Conservation (phyloP, 2,113 vertebrate species). For the Octodon degus region DNA sequence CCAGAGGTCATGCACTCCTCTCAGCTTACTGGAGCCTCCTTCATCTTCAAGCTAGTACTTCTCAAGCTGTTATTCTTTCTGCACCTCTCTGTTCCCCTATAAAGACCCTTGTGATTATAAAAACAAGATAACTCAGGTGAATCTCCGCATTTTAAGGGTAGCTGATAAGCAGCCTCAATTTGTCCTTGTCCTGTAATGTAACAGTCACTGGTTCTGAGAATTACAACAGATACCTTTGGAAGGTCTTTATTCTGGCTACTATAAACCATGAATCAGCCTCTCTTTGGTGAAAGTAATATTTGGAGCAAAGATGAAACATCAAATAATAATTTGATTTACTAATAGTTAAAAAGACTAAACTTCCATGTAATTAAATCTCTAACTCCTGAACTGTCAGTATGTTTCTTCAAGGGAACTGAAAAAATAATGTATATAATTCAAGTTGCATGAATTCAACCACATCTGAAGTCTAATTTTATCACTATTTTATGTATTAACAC, state of each 20-base stretch:
- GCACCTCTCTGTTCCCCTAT: not conserved
- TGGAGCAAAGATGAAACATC: not conserved
- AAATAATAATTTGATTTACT: constrained; percentile 35
- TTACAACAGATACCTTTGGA: not conserved
- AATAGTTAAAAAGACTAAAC: not conserved
- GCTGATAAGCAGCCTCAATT: not conserved
- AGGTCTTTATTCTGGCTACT: not conserved
- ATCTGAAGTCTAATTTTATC: constrained; percentile 22
- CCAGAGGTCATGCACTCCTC: not conserved
- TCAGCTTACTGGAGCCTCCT: not conserved
- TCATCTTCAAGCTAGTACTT: not conserved
- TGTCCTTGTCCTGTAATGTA: not conserved
- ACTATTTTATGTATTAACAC: not conserved
- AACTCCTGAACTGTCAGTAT: constrained; percentile 1
- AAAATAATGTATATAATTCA: not conserved
- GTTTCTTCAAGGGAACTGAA: constrained; percentile 39
- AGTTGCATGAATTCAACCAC: not conserved
- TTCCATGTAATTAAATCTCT: not conserved
- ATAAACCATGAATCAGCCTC: not conserved
- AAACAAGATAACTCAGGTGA: not conserved
- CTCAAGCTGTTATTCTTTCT: not conserved
- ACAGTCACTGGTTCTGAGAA: not conserved
- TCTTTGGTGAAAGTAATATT: not conserved
- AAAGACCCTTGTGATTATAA: not conserved
- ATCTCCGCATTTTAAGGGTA: not conserved